Base-by-base conservation (phyloP, 2,797 vertebrate genomes). In the Alcedo atthis region DNA sequence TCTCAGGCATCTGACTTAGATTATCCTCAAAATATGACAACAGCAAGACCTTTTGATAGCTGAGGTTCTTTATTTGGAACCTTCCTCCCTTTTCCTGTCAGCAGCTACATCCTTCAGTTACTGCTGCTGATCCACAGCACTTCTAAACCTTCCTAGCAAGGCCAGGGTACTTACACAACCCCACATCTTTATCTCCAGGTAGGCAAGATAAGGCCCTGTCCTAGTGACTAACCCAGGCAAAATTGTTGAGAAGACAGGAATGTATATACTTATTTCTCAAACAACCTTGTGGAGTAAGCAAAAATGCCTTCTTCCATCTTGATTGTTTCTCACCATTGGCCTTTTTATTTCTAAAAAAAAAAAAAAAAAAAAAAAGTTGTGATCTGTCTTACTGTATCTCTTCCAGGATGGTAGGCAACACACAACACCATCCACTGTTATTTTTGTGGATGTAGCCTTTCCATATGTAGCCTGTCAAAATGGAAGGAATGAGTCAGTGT, bases 401-500 rank as follows among this genome's bases (percentile, higher is more conserved):
- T 81, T 74, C 80, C 89, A 84, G 53, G 28, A 53, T 6, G 49
- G 35, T 9, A n/a, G 54, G 63, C 42, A 87, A 51, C 10, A 10
- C 42, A 25, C 57, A 82, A 49, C 83, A 70, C 45, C 53, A 51
- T 48, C 70, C 76, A 33, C 43, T 1, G 1, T 2, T 66, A 45
- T 49, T 87, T 81, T 86, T 30, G 74, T 2, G 0, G 70, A 79
- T 84, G 66, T 1, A 82, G 10, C 64, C 59, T 61, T 75, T 68
- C 68, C 37, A 37, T 37, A 79, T 84, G 66, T 1, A 82, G 10
- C 64, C 59, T 61, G 78, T 68, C 68, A 84, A 88, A 86, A 77
- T 68, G 87, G 89, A 90, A 87, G 28, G 63, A 86, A 88, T 91
- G 89, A 92, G 55, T 91, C 85, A 92, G 64, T 35, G 32, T 14